phyloP scores from a whole-genome alignment of 2,113 vertebrate genomes.

The Trematocara unimaculatum region DNA sequence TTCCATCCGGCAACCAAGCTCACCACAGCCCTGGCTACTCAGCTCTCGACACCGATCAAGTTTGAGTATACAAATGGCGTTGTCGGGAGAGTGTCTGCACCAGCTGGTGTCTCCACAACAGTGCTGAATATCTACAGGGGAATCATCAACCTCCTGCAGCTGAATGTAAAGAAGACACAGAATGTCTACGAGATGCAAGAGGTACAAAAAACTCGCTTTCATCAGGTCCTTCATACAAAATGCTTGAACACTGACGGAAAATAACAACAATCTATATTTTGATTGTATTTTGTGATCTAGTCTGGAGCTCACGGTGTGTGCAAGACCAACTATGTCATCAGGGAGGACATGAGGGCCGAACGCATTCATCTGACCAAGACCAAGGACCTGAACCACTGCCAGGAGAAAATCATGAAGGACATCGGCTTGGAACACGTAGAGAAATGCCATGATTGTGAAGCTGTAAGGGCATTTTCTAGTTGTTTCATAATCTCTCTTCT shows the following conservation, averaged over 20 bases:
- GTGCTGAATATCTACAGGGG: conserved; percentile 77
- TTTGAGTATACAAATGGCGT: conserved; percentile 77
- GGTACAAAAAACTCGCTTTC: conserved; percentile 39
- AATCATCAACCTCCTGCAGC: conserved; percentile 71
- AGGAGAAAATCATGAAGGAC: conserved; percentile 72
- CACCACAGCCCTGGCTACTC: conserved; percentile 52
- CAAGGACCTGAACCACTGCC: conserved; percentile 77
- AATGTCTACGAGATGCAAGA: conserved; percentile 78
- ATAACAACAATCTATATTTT: not conserved
- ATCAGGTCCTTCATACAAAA: not conserved
- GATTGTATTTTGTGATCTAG: conserved; percentile 46
- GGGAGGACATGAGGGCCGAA: conserved; percentile 66
- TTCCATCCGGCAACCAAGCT: conserved; percentile 69
- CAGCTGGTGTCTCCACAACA: conserved; percentile 47
- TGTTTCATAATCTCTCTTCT: not conserved
- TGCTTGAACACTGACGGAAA: accelerated
- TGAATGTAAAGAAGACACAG: conserved; percentile 78
- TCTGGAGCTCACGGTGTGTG: conserved; percentile 80
- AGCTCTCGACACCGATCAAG: conserved; percentile 68
- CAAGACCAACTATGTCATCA: conserved; percentile 76
- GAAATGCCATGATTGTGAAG: conserved; percentile 48
- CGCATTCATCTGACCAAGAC: conserved; percentile 69
- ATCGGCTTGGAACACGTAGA: conserved; percentile 72
- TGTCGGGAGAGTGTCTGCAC: conserved; percentile 71
- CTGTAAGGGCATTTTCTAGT: conserved; percentile 47